Percentiles rank a stretch among this genome's conserved stretches.
Conservation (phyloP, 2,113 vertebrate species). For the Verasper variegatus region DNA sequence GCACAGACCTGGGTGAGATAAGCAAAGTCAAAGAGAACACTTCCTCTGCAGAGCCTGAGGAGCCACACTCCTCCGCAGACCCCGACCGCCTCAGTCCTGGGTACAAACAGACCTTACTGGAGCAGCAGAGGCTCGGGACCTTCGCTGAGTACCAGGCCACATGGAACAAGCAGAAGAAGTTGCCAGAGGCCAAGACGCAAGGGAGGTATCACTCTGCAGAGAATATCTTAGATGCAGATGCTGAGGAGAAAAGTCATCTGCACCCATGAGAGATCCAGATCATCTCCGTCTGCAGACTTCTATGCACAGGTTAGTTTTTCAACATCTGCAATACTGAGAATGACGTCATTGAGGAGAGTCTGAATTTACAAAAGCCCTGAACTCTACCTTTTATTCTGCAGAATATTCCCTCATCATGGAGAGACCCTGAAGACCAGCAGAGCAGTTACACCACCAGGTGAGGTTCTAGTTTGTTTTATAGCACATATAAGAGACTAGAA, state of each 20-base stretch:
- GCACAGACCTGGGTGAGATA: conserved; percentile 40
- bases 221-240: conserved; percentile 88
- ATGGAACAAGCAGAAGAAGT: conserved; percentile 88
- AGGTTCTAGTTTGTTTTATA: neutral
- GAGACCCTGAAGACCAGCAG: conserved; percentile 36
- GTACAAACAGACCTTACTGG: conserved; percentile 39
- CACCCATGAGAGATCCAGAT: conserved; percentile 88
- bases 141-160: conserved; percentile 94
- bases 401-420: conserved; percentile 61
- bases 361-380: no score
- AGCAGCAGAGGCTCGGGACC: conserved; percentile 85
- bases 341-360: no score
- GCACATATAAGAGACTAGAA: no score
- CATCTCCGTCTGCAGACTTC: conserved; percentile 91
- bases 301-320: conserved; percentile 82
- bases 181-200: conserved; percentile 78
- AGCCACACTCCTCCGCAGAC: conserved; percentile 2
- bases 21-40: conserved; percentile 35
- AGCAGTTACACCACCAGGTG: conserved; percentile 63
- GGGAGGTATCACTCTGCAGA: conserved; percentile 90
- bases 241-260: conserved; percentile 78
- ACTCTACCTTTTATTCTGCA: conserved; percentile 43
- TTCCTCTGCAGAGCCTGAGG: conserved; percentile 36
- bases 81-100: conserved; percentile 24
- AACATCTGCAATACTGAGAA: no score